Percentiles rank a stretch among this genome's conserved stretches.
These are phyloP conservation scores for Lycodopsis pacificus DNA, from an alignment of 2,797 vertebrate species.

Conservation along the genomic window DNA sequence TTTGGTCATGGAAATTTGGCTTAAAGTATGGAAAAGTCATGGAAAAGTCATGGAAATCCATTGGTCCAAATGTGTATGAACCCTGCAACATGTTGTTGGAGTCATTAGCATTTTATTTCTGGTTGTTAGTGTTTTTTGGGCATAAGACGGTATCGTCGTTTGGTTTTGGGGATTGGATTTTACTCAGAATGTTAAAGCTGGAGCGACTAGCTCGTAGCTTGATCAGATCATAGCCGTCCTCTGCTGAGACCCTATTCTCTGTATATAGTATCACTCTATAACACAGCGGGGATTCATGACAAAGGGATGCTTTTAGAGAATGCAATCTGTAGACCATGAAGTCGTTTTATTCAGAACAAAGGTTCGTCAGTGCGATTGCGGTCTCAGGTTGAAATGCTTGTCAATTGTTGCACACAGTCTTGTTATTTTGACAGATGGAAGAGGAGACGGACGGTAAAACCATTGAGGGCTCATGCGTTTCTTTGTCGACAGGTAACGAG, in stretches of 20 bases:
- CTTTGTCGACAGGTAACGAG: conserved; percentile 44
- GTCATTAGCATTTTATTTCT: too few species aligned
- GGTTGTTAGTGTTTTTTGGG: neutral
- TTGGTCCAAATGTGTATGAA: too few species aligned
- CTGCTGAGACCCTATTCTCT: too few species aligned
- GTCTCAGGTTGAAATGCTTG: conserved; percentile 2
- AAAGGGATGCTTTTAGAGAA: neutral
- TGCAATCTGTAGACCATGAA: neutral
- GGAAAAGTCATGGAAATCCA: too few species aligned
- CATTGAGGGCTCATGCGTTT: conserved; percentile 15
- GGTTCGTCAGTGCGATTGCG: neutral
- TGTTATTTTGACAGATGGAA: conserved; percentile 25
- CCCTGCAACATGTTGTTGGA: neutral
- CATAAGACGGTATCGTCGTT: neutral
- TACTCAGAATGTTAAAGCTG: neutral
- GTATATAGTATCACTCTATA: neutral
- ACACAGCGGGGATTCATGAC: neutral
- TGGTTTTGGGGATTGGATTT: neutral
- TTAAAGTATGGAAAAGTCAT: too few species aligned
- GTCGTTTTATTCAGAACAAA: neutral
- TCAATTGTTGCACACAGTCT: neutral
- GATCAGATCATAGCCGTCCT: neutral
- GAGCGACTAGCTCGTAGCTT: neutral
- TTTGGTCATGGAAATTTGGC: too few species aligned
- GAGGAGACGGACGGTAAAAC: conserved; percentile 4